Conservation (phyloP, 2,888 invertebrate species). For the Theretra japonica region DNA sequence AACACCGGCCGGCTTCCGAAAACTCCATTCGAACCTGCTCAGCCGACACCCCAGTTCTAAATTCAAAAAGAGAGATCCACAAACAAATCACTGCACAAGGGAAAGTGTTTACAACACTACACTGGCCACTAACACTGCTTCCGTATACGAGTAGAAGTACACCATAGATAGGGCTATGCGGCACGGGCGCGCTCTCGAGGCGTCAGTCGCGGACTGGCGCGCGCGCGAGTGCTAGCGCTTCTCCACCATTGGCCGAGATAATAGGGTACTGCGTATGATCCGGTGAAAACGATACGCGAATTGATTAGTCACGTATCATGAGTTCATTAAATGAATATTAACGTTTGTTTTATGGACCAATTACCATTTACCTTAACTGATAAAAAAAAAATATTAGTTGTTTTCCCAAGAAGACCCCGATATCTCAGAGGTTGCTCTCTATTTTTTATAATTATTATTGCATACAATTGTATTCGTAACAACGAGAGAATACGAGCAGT, state of each 20-base stretch:
- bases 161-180: conserved; percentile 14
- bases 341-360: neutral
- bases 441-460: neutral
- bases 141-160: conserved; percentile 22
- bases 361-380: neutral
- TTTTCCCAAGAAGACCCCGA: neutral
- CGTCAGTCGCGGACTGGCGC: conserved; percentile 40
- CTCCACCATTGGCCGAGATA: conserved; percentile 43
- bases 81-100: conserved; percentile 43
- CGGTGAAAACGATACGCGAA: conserved; percentile 26
- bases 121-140: conserved; percentile 27
- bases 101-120: conserved; percentile 39
- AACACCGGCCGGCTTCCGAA: conserved; percentile 19
- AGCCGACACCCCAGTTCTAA: neutral
- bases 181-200: conserved; percentile 36
- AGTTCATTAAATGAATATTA: conserved; percentile 21
- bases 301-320: conserved; percentile 25
- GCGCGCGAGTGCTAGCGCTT: conserved; percentile 35
- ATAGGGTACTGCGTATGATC: conserved; percentile 30
- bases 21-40: neutral
- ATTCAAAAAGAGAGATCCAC: conserved; percentile 38
- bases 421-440: neutral
- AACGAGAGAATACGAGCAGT: neutral
- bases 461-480: too few relatives aligned
- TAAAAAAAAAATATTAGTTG: neutral